Evolutionary conservation across 2,113 vertebrate genomes (phyloP).

Genomic region (Nyctibius bracteatus): DNA sequence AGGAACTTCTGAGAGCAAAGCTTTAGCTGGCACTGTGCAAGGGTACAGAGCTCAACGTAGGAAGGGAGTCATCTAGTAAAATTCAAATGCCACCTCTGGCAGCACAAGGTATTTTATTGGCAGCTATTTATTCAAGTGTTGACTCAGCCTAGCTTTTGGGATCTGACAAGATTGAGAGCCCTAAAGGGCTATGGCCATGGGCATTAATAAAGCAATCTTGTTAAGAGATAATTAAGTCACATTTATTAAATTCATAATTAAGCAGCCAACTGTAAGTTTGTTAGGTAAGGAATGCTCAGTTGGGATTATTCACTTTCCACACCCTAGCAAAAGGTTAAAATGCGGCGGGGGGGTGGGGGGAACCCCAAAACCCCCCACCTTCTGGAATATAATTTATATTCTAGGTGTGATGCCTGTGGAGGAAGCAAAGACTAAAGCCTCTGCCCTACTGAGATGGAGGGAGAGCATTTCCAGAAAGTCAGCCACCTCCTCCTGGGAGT

Average conservation of each 20-base stretch:
- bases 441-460: background rate
- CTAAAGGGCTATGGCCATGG: background rate
- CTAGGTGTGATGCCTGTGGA: background rate
- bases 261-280: slow-evolving; percentile 21
- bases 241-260: slow-evolving; percentile 66
- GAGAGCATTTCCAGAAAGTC: background rate
- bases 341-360: background rate
- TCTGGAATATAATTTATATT: background rate
- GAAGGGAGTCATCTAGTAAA: background rate
- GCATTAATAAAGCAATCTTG: slow-evolving; percentile 52
- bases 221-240: slow-evolving; percentile 47
- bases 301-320: slow-evolving; percentile 23
- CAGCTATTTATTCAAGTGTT: slow-evolving; percentile 23
- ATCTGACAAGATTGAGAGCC: background rate
- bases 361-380: background rate
- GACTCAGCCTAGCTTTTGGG: slow-evolving; percentile 35
- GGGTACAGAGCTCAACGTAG: background rate
- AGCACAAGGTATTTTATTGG: background rate
- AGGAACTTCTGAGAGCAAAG: background rate
- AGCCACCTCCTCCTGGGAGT: background rate
- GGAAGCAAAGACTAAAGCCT: background rate
- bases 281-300: slow-evolving; percentile 34
- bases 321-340: slow-evolving; percentile 7
- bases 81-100: background rate
- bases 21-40: background rate